A percentile compares a stretch with the other conserved stretches of the same genome.
Evolutionary conservation across 1,140 invertebrate species (phyloP).

Genomic region (Heliconius hermathena): DNA sequence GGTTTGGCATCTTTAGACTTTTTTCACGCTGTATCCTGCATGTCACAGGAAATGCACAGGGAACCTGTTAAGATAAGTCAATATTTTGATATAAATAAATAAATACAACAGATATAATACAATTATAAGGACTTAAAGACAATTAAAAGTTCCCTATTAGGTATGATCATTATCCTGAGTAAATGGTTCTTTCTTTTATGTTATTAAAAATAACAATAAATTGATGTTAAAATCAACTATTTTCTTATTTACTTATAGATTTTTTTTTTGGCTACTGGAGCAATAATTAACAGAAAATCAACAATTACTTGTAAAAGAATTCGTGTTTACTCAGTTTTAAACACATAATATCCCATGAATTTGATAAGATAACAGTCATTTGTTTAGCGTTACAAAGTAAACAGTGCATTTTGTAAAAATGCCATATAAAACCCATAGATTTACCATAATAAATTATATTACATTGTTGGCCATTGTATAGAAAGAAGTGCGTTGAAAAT

Average conservation of each 20-base stretch:
- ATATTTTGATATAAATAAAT: no score
- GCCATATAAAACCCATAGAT: slow-evolving; percentile 44
- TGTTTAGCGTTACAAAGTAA: slow-evolving; percentile 36
- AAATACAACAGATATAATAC: no score
- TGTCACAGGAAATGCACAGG: no score
- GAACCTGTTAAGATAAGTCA: no score
- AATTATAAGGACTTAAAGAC: no score
- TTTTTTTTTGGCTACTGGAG: neutral
- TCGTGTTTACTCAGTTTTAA: slow-evolving; percentile 25
- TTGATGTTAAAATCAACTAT: no score
- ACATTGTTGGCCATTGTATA: neutral
- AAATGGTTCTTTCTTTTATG: no score
- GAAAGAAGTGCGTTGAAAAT: slow-evolving; percentile 21
- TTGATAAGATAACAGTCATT: slow-evolving; percentile 43
- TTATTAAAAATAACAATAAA: no score
- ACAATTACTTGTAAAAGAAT: neutral
- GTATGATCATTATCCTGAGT: no score
- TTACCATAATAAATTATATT: slow-evolving; percentile 23
- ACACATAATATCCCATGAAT: slow-evolving; percentile 39
- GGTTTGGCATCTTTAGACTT: no score
- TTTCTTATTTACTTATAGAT: neutral
- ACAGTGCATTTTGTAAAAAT: slow-evolving; percentile 45
- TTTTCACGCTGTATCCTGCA: no score
- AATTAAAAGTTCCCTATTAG: no score
- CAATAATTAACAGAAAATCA: neutral